Evolutionary conservation across 2,797 vertebrate species (phyloP).

Genomic region (Sebastes iracundus): DNA sequence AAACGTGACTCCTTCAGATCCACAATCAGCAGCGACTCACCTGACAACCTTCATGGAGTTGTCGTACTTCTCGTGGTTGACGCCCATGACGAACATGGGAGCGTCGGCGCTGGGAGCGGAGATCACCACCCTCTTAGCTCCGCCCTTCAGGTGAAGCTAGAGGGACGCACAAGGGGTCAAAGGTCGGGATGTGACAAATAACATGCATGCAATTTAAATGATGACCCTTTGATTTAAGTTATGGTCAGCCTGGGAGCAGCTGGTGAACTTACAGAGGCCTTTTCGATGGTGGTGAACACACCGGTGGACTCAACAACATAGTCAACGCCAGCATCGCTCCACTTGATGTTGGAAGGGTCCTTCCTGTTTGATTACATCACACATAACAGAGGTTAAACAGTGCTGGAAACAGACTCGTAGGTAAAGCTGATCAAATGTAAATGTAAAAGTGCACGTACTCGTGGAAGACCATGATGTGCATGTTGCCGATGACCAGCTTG

Average conservation of each 20-base stretch:
- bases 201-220: not conserved
- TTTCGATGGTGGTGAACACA: constrained; percentile 92
- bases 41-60: constrained; percentile 91
- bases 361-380: constrained; percentile 72
- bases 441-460: constrained; percentile 73
- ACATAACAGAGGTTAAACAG: not conserved
- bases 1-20: not conserved
- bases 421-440: not conserved
- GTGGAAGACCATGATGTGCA: constrained; percentile 88
- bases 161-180: not conserved
- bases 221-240: not conserved
- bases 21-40: constrained; percentile 67
- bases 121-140: constrained; percentile 93
- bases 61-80: constrained; percentile 94
- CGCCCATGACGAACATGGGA: constrained; percentile 95
- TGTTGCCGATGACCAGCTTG: constrained; percentile 87
- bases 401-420: too few relatives aligned
- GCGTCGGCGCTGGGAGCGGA: constrained; percentile 94
- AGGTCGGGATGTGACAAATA: not conserved
- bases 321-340: constrained; percentile 87
- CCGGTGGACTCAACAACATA: constrained; percentile 95
- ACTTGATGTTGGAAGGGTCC: constrained; percentile 91
- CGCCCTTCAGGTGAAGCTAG: constrained; percentile 93
- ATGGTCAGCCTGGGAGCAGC: not conserved
- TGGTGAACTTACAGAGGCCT: constrained; percentile 86